Evolutionary conservation across 2,888 invertebrate genomes (phyloP).

Genomic region (Nysson spinosus): DNA sequence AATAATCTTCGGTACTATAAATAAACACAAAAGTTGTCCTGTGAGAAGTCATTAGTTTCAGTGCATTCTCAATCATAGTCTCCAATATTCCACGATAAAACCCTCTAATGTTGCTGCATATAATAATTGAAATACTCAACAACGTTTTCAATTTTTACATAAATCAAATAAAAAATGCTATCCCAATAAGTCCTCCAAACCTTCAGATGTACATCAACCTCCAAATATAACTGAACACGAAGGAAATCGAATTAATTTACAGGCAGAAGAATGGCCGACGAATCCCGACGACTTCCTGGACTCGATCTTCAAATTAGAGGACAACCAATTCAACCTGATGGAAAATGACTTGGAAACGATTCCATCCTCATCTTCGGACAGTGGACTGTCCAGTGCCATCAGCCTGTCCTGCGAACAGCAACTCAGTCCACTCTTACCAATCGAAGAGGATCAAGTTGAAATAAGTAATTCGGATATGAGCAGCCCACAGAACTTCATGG

Average conservation of each 20-base stretch:
- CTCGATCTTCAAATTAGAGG: constrained; percentile 83
- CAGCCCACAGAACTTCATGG: constrained; percentile 68
- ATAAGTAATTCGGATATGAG: constrained; percentile 60
- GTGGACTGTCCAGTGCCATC: constrained; percentile 82
- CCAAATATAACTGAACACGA: too few relatives aligned
- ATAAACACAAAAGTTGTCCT: too few relatives aligned
- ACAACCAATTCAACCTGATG: constrained; percentile 79
- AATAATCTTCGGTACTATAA: too few relatives aligned
- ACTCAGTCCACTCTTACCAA: constrained; percentile 78
- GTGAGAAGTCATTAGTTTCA: too few relatives aligned
- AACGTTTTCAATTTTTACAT: too few relatives aligned
- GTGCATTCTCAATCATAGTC: too few relatives aligned
- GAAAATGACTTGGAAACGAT: constrained; percentile 80
- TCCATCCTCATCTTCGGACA: constrained; percentile 83
- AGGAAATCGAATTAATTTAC: not conserved
- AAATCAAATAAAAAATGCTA: too few relatives aligned
- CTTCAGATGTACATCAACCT: too few relatives aligned
- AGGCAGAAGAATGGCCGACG: constrained; percentile 78
- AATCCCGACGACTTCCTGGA: constrained; percentile 84
- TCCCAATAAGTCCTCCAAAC: too few relatives aligned
- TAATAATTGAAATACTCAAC: too few relatives aligned
- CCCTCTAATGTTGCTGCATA: too few relatives aligned
- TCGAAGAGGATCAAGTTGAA: constrained; percentile 71
- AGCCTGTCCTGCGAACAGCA: constrained; percentile 79
- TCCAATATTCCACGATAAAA: too few relatives aligned